A percentile compares a stretch with the other conserved stretches of the same genome.
Evolutionary conservation across 2,888 invertebrate genomes (phyloP).

Genomic region (Schizotus pectinicornis): DNA sequence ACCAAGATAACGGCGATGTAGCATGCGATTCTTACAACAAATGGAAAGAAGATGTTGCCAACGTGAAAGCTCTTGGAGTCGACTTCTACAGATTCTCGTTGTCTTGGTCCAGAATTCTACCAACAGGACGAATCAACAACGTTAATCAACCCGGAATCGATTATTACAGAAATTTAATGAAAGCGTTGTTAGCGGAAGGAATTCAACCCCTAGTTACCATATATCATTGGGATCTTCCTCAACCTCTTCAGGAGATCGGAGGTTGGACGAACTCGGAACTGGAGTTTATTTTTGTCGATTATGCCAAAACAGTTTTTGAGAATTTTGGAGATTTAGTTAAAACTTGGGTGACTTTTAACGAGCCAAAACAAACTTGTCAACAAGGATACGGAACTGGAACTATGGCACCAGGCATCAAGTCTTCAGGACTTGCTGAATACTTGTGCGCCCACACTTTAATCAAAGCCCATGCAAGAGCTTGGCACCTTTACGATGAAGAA

Average conservation of each 20-base stretch:
- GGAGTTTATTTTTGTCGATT: slow-evolving; percentile 7
- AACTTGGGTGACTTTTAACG: slow-evolving; percentile 57
- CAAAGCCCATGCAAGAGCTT: slow-evolving; percentile 72
- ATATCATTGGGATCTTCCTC: slow-evolving; percentile 64
- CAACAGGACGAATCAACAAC: slow-evolving; percentile 64
- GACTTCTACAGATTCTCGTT: slow-evolving; percentile 66
- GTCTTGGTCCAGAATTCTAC: slow-evolving; percentile 73
- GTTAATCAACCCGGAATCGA: slow-evolving; percentile 73
- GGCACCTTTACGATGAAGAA: slow-evolving; percentile 67
- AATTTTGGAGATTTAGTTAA: slow-evolving; percentile 67
- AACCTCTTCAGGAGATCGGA: slow-evolving; percentile 54
- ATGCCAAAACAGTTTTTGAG: slow-evolving; percentile 55
- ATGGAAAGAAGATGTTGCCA: slow-evolving; percentile 65
- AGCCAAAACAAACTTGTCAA: background rate
- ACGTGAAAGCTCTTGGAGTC: slow-evolving; percentile 64
- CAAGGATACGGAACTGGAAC: background rate
- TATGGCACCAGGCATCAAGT: slow-evolving; percentile 40
- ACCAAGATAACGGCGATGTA: slow-evolving; percentile 28
- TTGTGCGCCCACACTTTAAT: slow-evolving; percentile 69
- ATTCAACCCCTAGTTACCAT: slow-evolving; percentile 61
- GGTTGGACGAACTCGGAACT: slow-evolving; percentile 4
- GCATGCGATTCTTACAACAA: slow-evolving; percentile 71
- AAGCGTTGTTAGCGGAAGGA: slow-evolving; percentile 67
- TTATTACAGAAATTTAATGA: slow-evolving; percentile 71
- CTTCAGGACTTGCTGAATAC: slow-evolving; percentile 68